Percentiles rank a stretch among this genome's conserved stretches.
Conservation (phyloP, 2,888 invertebrate species). For the Drosophila mercatorum region DNA sequence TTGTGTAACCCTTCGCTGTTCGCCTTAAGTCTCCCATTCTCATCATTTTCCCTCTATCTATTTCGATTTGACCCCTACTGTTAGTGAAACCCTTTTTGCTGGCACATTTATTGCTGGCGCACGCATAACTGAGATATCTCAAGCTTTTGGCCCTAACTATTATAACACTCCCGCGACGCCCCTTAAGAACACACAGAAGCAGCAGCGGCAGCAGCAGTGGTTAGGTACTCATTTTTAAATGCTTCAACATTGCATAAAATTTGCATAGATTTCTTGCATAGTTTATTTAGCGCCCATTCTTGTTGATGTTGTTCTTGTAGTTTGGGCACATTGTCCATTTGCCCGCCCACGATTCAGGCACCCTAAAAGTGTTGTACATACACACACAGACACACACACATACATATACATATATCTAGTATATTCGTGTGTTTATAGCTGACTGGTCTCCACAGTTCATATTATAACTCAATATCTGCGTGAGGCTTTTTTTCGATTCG, state of each 20-base stretch:
- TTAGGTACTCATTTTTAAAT: slow-evolving; percentile 72
- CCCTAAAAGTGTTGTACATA: slow-evolving; percentile 16
- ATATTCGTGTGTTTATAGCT: neutral
- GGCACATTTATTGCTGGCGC: slow-evolving; percentile 18
- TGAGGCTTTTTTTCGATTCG: slow-evolving; percentile 62
- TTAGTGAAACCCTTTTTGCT: neutral
- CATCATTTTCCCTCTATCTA: neutral
- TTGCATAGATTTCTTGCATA: slow-evolving; percentile 75
- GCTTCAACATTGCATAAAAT: slow-evolving; percentile 77
- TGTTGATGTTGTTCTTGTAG: slow-evolving; percentile 15
- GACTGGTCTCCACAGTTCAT: slow-evolving; percentile 24
- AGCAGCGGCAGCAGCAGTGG: slow-evolving; percentile 4
- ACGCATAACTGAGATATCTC: slow-evolving; percentile 50
- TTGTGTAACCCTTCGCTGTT: neutral
- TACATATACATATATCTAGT: no score
- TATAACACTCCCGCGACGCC: slow-evolving; percentile 35
- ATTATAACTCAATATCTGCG: slow-evolving; percentile 76
- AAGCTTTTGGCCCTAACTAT: slow-evolving; percentile 45
- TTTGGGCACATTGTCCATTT: slow-evolving; percentile 56
- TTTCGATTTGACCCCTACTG: neutral
- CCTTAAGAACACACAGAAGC: slow-evolving; percentile 4
- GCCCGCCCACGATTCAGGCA: slow-evolving; percentile 47
- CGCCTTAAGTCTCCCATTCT: slow-evolving; percentile 16
- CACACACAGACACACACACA: neutral
- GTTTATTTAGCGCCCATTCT: slow-evolving; percentile 69